A percentile compares a stretch with the other conserved stretches of the same genome.
Conservation (phyloP, 2,113 vertebrate genomes). For the Dipodomys merriami region DNA sequence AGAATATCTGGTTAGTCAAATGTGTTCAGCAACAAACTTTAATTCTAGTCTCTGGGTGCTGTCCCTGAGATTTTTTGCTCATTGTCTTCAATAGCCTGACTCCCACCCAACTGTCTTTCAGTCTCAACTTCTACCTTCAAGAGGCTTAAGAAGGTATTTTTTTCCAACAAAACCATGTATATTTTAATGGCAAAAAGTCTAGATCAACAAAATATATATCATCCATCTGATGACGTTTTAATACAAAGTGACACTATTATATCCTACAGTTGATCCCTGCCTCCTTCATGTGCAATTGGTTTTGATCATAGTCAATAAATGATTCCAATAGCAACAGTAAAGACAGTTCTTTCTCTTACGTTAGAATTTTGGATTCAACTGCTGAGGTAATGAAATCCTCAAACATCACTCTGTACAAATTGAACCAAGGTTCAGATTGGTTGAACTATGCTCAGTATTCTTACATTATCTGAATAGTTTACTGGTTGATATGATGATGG, state of each 20-base stretch:
- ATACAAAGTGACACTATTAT: too few relatives aligned
- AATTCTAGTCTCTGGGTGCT: too few relatives aligned
- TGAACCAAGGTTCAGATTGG: not conserved
- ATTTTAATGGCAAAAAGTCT: too few relatives aligned
- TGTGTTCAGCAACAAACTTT: not conserved
- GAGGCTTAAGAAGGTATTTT: not conserved
- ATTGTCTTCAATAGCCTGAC: not conserved
- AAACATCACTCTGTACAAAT: not conserved
- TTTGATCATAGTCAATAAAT: too few relatives aligned
- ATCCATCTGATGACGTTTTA: too few relatives aligned
- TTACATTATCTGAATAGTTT: not conserved
- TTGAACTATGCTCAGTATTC: not conserved
- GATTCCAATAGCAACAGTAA: not conserved
- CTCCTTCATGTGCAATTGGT: too few relatives aligned
- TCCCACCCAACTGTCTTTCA: not conserved
- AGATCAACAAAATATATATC: too few relatives aligned
- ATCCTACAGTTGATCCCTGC: too few relatives aligned
- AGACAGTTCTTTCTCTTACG: not conserved
- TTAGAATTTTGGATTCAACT: conserved; percentile 19
- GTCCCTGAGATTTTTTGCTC: too few relatives aligned
- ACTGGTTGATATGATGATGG: not conserved
- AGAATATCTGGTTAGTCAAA: not conserved
- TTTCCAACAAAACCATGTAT: not conserved
- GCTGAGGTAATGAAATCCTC: not conserved
- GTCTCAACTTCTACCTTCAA: not conserved